Conservation (phyloP, 2,113 vertebrate genomes). For the Stigmatopora argus region DNA sequence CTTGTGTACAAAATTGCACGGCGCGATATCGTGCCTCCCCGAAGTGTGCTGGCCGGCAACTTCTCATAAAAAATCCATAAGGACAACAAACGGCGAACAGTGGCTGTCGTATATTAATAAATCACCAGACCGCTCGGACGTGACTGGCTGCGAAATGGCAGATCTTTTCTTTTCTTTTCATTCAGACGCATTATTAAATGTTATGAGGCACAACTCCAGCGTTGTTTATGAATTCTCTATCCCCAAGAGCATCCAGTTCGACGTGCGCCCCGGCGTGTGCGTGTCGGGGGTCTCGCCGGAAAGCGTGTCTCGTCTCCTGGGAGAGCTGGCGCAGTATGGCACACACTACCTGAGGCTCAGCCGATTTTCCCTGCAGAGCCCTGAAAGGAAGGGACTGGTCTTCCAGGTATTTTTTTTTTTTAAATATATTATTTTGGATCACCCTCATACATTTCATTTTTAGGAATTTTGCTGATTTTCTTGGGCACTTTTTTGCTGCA, state of each 20-base stretch:
- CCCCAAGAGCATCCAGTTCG: constrained; percentile 79
- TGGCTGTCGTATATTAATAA: constrained; percentile 33
- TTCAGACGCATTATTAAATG: constrained; percentile 31
- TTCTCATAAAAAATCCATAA: constrained; percentile 42
- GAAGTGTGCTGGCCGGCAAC: constrained; percentile 24
- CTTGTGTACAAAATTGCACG: constrained; percentile 1
- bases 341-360: constrained; percentile 87
- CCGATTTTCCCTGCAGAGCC: constrained; percentile 82
- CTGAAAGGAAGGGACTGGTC: constrained; percentile 84
- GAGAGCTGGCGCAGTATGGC: constrained; percentile 84
- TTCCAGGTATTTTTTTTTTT: constrained; percentile 79
- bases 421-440: neutral
- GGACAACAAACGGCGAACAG: constrained; percentile 37
- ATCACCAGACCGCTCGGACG: constrained; percentile 36
- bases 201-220: constrained; percentile 30
- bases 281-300: constrained; percentile 89
- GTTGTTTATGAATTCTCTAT: neutral
- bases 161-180: constrained; percentile 21
- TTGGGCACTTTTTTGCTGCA: too few species aligned
- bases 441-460: neutral
- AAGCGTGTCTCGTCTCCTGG: constrained; percentile 81
- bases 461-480: neutral
- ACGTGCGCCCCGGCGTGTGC: constrained; percentile 81
- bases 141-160: constrained; percentile 34
- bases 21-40: constrained; percentile 25